phyloP scores from a whole-genome alignment of 1,140 invertebrate genomes.

The Drosophila nannoptera region DNA sequence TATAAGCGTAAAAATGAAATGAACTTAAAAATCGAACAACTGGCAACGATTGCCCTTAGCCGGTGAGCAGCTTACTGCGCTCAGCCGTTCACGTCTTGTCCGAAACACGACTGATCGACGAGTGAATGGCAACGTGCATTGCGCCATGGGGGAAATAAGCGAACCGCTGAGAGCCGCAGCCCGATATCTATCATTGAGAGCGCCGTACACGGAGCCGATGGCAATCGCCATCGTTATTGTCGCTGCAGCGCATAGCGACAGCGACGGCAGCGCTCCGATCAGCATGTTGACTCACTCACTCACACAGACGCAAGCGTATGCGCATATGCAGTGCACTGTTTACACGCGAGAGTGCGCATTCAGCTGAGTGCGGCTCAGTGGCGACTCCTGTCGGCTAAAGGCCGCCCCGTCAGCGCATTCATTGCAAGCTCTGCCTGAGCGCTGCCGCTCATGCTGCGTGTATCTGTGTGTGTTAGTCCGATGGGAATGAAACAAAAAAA shows the following conservation, averaged over 20 bases:
- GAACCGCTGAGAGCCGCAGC: constrained; percentile 20
- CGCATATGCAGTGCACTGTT: background rate
- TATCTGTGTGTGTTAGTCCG: constrained; percentile 1
- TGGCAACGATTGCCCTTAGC: constrained; percentile 3
- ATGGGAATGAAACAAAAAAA: background rate
- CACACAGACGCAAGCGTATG: constrained; percentile 14
- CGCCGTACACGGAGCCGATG: constrained; percentile 5
- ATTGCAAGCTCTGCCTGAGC: background rate
- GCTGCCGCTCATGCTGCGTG: background rate
- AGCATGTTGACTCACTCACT: constrained; percentile 7
- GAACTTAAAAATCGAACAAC: constrained; percentile 13
- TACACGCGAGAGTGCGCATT: background rate
- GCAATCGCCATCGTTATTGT: background rate
- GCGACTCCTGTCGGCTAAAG: constrained; percentile 31
- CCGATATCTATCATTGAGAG: constrained; percentile 6
- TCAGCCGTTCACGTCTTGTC: constrained; percentile 43
- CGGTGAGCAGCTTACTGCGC: constrained; percentile 7
- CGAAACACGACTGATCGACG: constrained; percentile 66
- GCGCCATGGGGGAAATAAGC: constrained; percentile 51
- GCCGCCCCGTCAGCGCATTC: background rate
- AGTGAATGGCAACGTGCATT: constrained; percentile 66
- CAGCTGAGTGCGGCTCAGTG: constrained; percentile 13
- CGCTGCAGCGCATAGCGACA: constrained; percentile 12
- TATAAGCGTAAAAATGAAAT: constrained; percentile 2
- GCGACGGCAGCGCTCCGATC: constrained; percentile 32